These are phyloP conservation scores for Dipodomys stephensi DNA, from an alignment of 2,113 vertebrate genomes.

Conservation along the genomic window DNA sequence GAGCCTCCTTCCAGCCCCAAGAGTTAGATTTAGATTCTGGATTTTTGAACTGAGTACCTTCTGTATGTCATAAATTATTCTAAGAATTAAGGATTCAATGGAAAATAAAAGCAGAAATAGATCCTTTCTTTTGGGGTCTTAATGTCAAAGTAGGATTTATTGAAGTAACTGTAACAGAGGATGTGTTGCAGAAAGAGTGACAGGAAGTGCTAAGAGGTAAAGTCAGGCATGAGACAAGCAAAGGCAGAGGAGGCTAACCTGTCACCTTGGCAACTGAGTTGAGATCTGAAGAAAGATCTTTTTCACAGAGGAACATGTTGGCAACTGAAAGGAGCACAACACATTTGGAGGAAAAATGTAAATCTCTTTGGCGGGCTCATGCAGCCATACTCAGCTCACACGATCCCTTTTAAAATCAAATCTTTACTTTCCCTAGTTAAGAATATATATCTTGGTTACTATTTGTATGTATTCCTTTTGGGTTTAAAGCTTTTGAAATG, in stretches of 20 bases:
- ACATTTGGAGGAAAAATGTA: background rate
- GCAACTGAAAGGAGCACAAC: background rate
- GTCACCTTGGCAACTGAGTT: background rate
- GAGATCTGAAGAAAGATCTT: background rate
- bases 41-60: background rate
- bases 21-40: background rate
- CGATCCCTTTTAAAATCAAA: background rate
- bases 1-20: too few relatives aligned
- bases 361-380: background rate
- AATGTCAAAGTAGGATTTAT: background rate
- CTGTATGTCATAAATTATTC: background rate
- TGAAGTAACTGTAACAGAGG: too few relatives aligned
- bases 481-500: conserved; percentile 45
- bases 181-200: too few relatives aligned
- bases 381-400: background rate
- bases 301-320: background rate
- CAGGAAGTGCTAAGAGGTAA: background rate
- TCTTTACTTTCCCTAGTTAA: background rate
- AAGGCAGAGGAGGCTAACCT: background rate
- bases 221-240: background rate
- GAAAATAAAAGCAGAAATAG: background rate
- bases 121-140: background rate
- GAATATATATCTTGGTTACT: background rate
- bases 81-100: background rate
- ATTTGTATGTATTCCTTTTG: background rate